A percentile compares a stretch with the other conserved stretches of the same genome.
Conservation (phyloP, 64 coral and sea anemone species). For the Astreopora myriophthalma region DNA sequence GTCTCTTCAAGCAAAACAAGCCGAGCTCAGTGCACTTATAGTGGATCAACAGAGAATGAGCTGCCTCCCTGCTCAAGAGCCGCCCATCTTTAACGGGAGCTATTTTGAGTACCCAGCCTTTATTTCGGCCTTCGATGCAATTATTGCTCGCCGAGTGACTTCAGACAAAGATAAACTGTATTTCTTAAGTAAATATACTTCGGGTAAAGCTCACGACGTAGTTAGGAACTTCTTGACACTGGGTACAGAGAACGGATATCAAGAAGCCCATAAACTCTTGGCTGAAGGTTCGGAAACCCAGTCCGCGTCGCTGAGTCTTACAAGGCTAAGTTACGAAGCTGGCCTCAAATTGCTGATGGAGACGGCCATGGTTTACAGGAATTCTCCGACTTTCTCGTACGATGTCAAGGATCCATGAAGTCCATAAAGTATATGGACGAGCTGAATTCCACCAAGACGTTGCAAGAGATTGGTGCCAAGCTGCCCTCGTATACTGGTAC, state of each 20-base stretch:
- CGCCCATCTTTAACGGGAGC: constrained; percentile 34
- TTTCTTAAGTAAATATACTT: constrained; percentile 31
- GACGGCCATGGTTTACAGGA: neutral
- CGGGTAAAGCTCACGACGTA: constrained; percentile 38
- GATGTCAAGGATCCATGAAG: neutral
- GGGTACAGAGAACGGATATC: neutral
- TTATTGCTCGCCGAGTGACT: constrained; percentile 18
- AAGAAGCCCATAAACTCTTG: constrained; percentile 5
- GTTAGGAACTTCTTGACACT: neutral
- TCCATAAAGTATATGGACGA: neutral
- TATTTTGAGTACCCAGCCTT: constrained; percentile 51
- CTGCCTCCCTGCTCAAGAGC: constrained; percentile 34
- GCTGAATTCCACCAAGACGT: neutral
- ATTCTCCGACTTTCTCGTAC: constrained; percentile 35
- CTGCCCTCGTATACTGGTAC: neutral
- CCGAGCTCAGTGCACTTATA: constrained; percentile 19
- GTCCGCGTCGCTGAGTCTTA: neutral
- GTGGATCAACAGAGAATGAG: neutral
- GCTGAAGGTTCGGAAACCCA: neutral
- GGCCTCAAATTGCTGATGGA: constrained; percentile 8
- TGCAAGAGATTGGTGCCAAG: neutral
- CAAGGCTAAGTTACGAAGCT: neutral
- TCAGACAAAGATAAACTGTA: constrained; percentile 8
- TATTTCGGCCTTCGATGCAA: constrained; percentile 28
- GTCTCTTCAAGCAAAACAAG: constrained; percentile 59